Evolutionary conservation across 2,888 invertebrate species (phyloP).

Genomic region (Orthonevra nobilis): DNA sequence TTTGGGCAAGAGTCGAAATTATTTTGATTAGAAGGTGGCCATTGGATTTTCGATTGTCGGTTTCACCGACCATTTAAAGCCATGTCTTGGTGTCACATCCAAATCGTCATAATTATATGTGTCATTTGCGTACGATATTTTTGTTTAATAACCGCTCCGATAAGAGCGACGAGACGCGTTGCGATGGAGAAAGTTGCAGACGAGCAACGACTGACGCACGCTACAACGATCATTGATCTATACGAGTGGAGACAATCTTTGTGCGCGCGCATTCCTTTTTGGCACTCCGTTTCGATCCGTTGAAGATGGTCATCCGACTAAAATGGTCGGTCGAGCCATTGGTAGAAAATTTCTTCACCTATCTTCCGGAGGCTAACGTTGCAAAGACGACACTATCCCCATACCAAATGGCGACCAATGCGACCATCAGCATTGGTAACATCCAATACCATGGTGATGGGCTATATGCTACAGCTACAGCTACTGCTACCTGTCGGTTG

Average conservation of each 20-base stretch:
- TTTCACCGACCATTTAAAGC: slow-evolving; percentile 40
- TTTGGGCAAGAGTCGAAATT: slow-evolving; percentile 15
- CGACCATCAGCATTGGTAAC: slow-evolving; percentile 64
- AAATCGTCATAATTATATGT: slow-evolving; percentile 63
- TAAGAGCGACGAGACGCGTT: neutral
- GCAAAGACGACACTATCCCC: slow-evolving; percentile 67
- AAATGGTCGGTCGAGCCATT: slow-evolving; percentile 68
- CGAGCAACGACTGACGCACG: slow-evolving; percentile 20
- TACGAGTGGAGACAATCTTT: slow-evolving; percentile 66
- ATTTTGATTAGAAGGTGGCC: slow-evolving; percentile 38
- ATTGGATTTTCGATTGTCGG: slow-evolving; percentile 15
- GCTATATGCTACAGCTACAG: too few species aligned
- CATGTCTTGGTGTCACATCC: slow-evolving; percentile 44
- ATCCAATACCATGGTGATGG: slow-evolving; percentile 59
- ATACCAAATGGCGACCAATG: slow-evolving; percentile 66
- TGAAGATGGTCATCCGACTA: slow-evolving; percentile 69
- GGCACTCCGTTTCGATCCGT: slow-evolving; percentile 61
- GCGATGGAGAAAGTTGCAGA: slow-evolving; percentile 60
- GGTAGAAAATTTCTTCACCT: slow-evolving; percentile 69
- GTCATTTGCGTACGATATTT: slow-evolving; percentile 50
- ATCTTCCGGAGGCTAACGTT: slow-evolving; percentile 71
- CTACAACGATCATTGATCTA: slow-evolving; percentile 56
- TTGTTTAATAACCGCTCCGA: slow-evolving; percentile 9
- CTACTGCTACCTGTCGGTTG: slow-evolving; percentile 57
- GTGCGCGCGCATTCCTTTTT: slow-evolving; percentile 67